Evolutionary conservation across 1,140 invertebrate genomes (phyloP).

Genomic region (Listronotus oregonensis): DNA sequence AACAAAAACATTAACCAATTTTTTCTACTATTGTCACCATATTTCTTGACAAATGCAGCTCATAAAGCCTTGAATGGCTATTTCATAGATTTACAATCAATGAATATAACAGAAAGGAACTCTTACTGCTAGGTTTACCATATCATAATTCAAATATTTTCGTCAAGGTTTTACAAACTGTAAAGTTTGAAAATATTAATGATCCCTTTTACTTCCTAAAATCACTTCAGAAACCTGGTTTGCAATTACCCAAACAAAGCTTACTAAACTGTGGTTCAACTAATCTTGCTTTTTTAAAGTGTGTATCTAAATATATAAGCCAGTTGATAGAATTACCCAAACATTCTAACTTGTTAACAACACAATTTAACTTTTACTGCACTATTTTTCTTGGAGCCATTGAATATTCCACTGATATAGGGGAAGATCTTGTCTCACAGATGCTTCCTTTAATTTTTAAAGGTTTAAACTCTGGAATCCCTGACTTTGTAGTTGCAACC

Average conservation of each 20-base stretch:
- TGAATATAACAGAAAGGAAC: conserved; percentile 80
- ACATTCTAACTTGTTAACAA: conserved; percentile 65
- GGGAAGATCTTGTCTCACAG: conserved; percentile 72
- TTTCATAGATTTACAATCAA: conserved; percentile 87
- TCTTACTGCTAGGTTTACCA: conserved; percentile 81
- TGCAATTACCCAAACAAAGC: conserved; percentile 71
- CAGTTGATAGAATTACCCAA: conserved; percentile 66
- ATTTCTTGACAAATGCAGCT: conserved; percentile 80
- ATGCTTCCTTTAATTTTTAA: conserved; percentile 72
- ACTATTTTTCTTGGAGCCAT: conserved; percentile 73
- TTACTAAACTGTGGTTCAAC: conserved; percentile 78
- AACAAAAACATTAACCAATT: conserved; percentile 80
- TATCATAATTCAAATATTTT: conserved; percentile 93
- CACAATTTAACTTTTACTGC: conserved; percentile 79
- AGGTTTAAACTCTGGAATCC: conserved; percentile 68
- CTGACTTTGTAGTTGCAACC: conserved; percentile 73
- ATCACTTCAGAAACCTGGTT: conserved; percentile 72
- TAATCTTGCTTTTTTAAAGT: conserved; percentile 72
- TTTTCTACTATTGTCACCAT: conserved; percentile 81
- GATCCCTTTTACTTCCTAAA: conserved; percentile 81
- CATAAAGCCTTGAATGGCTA: conserved; percentile 95
- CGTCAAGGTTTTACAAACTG: conserved; percentile 77
- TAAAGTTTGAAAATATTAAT: conserved; percentile 65
- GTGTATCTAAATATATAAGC: conserved; percentile 73
- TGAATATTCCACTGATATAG: conserved; percentile 60